Conservation (phyloP, 2,888 invertebrate species). For the Galeopsomyia nigrocyanea region DNA sequence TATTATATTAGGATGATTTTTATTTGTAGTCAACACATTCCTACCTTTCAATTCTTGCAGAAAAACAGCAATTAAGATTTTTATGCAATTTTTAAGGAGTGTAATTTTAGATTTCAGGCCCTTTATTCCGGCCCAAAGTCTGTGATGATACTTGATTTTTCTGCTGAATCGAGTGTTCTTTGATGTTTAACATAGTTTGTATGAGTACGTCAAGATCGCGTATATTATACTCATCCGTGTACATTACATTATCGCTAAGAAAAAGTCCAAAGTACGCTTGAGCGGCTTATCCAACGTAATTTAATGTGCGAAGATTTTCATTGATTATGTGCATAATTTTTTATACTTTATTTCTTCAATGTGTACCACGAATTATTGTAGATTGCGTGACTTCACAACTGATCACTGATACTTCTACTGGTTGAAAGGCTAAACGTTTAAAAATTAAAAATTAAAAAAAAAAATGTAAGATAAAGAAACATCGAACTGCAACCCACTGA, state of each 20-base stretch:
- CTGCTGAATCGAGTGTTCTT: constrained; percentile 17
- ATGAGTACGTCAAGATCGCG: constrained; percentile 19
- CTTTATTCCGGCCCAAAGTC: constrained; percentile 39
- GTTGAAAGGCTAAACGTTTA: constrained; percentile 22
- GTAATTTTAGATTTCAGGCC: constrained; percentile 37
- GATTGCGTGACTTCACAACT: constrained; percentile 23
- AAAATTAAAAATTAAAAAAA: background rate
- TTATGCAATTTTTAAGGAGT: constrained; percentile 24
- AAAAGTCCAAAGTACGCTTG: constrained; percentile 19
- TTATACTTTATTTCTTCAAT: constrained; percentile 3
- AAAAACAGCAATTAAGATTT: constrained; percentile 26
- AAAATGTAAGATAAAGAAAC: constrained; percentile 17
- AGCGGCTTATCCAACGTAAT: constrained; percentile 24
- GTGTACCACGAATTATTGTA: constrained; percentile 3
- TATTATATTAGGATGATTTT: background rate
- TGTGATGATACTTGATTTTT: constrained; percentile 40
- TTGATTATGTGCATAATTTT: constrained; percentile 5
- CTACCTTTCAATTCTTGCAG: constrained; percentile 39
- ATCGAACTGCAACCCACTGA: constrained; percentile 32
- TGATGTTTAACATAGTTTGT: constrained; percentile 32
- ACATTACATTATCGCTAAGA: background rate
- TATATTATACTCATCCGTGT: constrained; percentile 28
- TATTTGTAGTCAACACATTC: constrained; percentile 14
- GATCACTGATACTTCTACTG: constrained; percentile 27
- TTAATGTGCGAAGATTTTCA: constrained; percentile 17